phyloP scores from a whole-genome alignment of 2,888 invertebrate genomes.

The Leptinotarsa tumamoca region DNA sequence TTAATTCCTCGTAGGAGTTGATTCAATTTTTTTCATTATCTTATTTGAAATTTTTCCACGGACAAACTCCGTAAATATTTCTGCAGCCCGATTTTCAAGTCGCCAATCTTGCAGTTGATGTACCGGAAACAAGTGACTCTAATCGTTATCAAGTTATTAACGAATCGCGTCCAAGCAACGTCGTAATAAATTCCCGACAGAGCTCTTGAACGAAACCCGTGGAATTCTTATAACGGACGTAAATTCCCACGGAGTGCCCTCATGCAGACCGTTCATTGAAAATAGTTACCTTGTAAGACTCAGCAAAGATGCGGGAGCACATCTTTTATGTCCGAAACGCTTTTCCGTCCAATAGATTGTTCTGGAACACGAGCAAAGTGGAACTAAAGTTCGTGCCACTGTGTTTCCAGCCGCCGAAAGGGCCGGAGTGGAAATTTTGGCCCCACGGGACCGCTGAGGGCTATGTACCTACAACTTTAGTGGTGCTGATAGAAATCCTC shows the following conservation, averaged over 20 bases:
- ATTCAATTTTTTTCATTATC: too few species aligned
- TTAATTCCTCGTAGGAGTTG: too few species aligned
- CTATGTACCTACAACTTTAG: too few species aligned
- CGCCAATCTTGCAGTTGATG: neutral
- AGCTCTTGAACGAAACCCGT: constrained; percentile 2
- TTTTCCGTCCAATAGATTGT: constrained; percentile 37
- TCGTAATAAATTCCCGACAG: constrained; percentile 1
- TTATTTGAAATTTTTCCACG: too few species aligned
- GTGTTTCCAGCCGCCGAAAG: neutral
- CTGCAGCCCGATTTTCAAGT: too few species aligned
- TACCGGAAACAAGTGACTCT: neutral
- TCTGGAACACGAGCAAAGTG: constrained; percentile 31
- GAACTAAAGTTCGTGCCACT: neutral
- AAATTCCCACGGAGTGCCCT: constrained; percentile 14
- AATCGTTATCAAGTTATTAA: neutral
- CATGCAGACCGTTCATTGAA: constrained; percentile 25
- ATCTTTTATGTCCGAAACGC: constrained; percentile 35
- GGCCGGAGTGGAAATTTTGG: too few species aligned
- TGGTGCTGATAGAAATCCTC: too few species aligned
- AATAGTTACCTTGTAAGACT: constrained; percentile 25
- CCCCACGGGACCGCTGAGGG: too few species aligned
- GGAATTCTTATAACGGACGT: constrained; percentile 6
- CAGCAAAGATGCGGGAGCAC: constrained; percentile 17
- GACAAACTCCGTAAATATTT: too few species aligned
- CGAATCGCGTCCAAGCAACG: neutral